Evolutionary conservation across 1,140 invertebrate species (phyloP), one percentile per base, ranked within the genome.

Genomic region (Helicoverpa armigera): DNA sequence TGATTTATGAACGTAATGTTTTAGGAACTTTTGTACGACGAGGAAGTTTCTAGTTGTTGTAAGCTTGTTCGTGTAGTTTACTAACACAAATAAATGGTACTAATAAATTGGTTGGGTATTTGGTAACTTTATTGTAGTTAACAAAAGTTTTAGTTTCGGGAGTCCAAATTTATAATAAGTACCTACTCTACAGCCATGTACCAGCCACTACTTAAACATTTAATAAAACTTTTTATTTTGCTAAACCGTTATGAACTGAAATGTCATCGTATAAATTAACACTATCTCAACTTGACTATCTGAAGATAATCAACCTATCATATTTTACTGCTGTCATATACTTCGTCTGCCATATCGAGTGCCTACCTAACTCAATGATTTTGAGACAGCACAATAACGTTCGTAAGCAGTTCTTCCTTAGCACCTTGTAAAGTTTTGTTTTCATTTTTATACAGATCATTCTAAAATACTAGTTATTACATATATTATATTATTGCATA

Each of bases 1-100:
- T 85, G 82, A 85, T 88, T 84, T 85, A 88, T 81, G 35, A 43
- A 43, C 9, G 56, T 56, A 23, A 53, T 56, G 50, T 67, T 51
- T 76, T 82, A 80, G 73, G 73, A 81, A 85, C 63, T 82, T 83
- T 85, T 77, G 63, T 78, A 31, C 58, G 48, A 56, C 18, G 3
- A 78, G 61, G 50, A 78, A 78, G 75, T 23, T 78, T 78, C 14
- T 78, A 53, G 35, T 75, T 65, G 60, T 77, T 54, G 31, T 63
- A n/a, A 76, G 73, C 4, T 54, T 67, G 61, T 67, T 35, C 2
- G n/a, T 63, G 18, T 48, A 31, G 31, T 43, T 50, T 63, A 53
- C 58, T 63, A 72, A 50, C 35, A 75, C 50, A 73, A 73, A 82
- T 74, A 72, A 79, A 80, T 80, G 69, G 65, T 80, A 50, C 31